Evolutionary conservation across 2,113 vertebrate species (phyloP), one percentile per base, ranked within the genome.

Genomic region (Macroglossus sobrinus): DNA sequence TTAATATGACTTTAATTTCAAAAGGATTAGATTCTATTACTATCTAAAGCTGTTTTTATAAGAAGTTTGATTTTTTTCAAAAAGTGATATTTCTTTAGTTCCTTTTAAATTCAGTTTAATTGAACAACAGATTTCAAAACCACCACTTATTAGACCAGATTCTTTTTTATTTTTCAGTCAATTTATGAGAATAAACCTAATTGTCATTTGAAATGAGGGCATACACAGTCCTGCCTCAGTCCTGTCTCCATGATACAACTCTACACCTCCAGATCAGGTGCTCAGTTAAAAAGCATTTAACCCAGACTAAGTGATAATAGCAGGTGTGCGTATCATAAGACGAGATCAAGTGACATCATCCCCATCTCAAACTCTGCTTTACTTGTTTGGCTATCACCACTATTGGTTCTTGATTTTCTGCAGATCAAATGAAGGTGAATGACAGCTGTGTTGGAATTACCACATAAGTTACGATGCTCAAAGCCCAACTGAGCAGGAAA

Each of bases 211-310:
- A 92, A 89, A 89, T 55, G 80, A 80, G 28, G 22, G 7, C 33
- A 4, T 38, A 35, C 24, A 33, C 22, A 78, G 33, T 26, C 13
- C 68, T 26, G 43, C n/a, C 35, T 21, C 28, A 0, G 3, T n/a
- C 66, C 76, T 57, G 69, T n/a, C 45, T 53, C 30, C 5, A 2
- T 6, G 10, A 6, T 16, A 47, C 1, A 72, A 78, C 24, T 80
- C 76, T 15, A 7, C 3, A 22, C 47, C 40, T 30, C 24, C 8
- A 12, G 92, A 88, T 88, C 68, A 0, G 38, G 21, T 78, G 71
- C n/a, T 76, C 80, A 15, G 69, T 84, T 91, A 80, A 84, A 15
- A 95, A 94, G 71, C 90, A 40, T 94, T 97, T 97, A 97, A 93
- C 96, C 96, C 84, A 55, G 92, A 63, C 40, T 53, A 81, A 91